phyloP scores from a whole-genome alignment of 2,113 vertebrate genomes.

The Thamnophis sirtalis region DNA sequence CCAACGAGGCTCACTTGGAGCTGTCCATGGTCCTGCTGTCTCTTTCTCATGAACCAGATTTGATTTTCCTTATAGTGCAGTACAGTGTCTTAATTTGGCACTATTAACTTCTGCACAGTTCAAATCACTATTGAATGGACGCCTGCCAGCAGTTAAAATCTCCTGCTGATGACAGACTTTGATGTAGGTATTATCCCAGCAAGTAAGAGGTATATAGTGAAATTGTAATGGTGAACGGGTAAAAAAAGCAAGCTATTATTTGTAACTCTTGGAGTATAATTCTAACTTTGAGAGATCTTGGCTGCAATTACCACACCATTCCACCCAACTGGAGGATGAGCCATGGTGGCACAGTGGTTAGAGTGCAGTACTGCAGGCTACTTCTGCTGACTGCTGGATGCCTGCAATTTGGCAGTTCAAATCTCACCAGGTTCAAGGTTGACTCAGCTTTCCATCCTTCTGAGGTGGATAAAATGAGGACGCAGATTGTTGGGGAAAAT shows the following conservation, averaged over 20 bases:
- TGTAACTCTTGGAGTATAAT: background rate
- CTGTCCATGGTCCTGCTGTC: background rate
- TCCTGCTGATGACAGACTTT: background rate
- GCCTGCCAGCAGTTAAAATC: background rate
- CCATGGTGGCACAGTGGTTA: too few species aligned
- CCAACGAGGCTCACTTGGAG: background rate
- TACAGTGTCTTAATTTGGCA: background rate
- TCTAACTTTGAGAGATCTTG: background rate
- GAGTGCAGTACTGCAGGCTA: too few species aligned
- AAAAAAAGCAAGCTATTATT: background rate
- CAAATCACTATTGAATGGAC: background rate
- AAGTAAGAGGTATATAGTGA: background rate
- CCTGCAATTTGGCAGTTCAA: too few species aligned
- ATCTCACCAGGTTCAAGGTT: too few species aligned
- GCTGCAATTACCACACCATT: background rate
- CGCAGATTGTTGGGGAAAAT: too few species aligned
- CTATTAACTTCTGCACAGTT: background rate
- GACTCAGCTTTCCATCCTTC: too few species aligned
- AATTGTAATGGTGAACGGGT: background rate
- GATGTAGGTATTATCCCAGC: background rate
- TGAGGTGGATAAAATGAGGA: too few species aligned
- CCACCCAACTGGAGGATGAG: background rate
- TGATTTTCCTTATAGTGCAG: background rate
- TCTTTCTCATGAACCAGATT: background rate
- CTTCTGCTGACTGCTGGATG: too few species aligned